Percentiles rank a stretch among this genome's conserved stretches.
These are phyloP conservation scores for Pagrus major DNA, from an alignment of 2,113 vertebrate genomes.

Conservation along the genomic window DNA sequence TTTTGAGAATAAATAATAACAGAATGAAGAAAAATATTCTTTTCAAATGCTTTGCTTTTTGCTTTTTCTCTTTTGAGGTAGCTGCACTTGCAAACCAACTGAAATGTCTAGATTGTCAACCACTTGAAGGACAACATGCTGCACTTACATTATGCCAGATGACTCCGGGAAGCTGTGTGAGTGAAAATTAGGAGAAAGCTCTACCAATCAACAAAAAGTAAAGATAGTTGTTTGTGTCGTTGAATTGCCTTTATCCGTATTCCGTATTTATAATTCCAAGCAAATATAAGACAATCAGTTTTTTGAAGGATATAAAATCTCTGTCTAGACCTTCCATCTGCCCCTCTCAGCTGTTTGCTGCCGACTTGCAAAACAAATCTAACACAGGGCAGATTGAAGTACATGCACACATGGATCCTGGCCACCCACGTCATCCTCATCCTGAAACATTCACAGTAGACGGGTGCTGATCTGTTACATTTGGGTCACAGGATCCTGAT, in stretches of 20 bases:
- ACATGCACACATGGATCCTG: slow-evolving; percentile 9
- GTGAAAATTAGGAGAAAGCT: background rate
- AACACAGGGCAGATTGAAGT: background rate
- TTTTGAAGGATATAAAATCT: background rate
- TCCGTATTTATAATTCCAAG: slow-evolving; percentile 1
- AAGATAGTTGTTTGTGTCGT: background rate
- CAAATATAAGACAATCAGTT: background rate
- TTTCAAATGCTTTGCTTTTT: background rate
- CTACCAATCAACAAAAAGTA: background rate
- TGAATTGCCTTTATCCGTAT: background rate
- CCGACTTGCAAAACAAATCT: background rate
- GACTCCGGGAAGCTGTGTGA: background rate
- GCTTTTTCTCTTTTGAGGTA: background rate
- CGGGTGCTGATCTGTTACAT: slow-evolving; percentile 35
- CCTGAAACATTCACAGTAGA: slow-evolving; percentile 11
- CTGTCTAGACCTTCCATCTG: slow-evolving; percentile 33
- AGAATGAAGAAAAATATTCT: background rate
- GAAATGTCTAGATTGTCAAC: background rate
- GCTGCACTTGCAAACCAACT: background rate
- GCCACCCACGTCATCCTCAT: slow-evolving; percentile 28
- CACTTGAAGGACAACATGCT: background rate
- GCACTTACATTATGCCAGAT: background rate
- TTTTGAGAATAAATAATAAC: background rate
- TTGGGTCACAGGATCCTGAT: slow-evolving; percentile 24
- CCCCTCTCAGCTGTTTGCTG: slow-evolving; percentile 25